A percentile compares a stretch with the other conserved stretches of the same genome.
Evolutionary conservation across 2,797 vertebrate species (phyloP).

Genomic region (Pitangus sulphuratus): DNA sequence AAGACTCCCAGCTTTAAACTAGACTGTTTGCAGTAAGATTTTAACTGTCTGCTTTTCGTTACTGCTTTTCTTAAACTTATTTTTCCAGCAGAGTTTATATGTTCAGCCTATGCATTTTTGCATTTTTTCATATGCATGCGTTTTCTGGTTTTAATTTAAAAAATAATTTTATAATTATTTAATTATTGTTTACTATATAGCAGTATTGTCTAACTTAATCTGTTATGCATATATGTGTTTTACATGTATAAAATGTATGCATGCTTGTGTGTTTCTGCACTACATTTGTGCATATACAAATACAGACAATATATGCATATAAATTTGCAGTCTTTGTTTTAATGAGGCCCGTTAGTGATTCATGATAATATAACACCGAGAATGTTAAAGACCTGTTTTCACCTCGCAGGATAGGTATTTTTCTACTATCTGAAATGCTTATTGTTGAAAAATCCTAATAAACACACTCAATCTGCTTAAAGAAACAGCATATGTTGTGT

Average conservation of each 20-base stretch:
- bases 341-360: neutral
- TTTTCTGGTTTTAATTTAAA: neutral
- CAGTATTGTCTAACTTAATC: neutral
- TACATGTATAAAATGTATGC: neutral
- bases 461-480: neutral
- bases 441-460: neutral
- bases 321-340: constrained; percentile 14
- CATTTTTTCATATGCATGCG: neutral
- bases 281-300: neutral
- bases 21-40: constrained; percentile 29
- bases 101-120: neutral
- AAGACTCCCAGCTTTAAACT: constrained; percentile 35
- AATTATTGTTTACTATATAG: neutral
- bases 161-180: neutral
- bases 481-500: neutral
- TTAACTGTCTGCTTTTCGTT: constrained; percentile 51
- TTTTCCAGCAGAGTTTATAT: constrained; percentile 34
- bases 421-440: neutral
- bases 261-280: neutral
- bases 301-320: neutral
- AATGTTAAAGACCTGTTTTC: neutral
- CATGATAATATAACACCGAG: neutral
- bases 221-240: neutral
- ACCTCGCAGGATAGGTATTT: neutral
- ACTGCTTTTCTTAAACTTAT: constrained; percentile 22